A percentile compares a stretch with the other conserved stretches of the same genome.
Evolutionary conservation across 2,888 invertebrate species (phyloP).

Genomic region (Cyclophora albipunctata): DNA sequence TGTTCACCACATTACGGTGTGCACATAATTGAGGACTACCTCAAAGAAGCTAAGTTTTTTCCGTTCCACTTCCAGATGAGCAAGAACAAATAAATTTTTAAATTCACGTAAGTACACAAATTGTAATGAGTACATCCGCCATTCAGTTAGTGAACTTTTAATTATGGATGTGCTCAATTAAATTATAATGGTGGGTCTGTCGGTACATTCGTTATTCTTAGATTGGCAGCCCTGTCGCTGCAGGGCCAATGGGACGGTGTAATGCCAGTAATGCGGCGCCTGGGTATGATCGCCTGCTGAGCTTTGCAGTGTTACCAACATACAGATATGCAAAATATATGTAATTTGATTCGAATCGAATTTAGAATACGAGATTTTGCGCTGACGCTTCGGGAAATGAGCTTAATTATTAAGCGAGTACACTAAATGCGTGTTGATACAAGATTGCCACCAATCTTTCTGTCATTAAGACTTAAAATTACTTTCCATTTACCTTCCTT

Average conservation of each 20-base stretch:
- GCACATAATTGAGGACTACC: too few species aligned
- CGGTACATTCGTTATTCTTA: constrained; percentile 51
- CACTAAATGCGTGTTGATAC: too few species aligned
- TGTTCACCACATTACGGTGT: too few species aligned
- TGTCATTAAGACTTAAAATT: too few species aligned
- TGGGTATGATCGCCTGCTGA: constrained; percentile 62
- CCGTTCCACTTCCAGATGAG: constrained; percentile 10
- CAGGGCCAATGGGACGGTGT: constrained; percentile 62
- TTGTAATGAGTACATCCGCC: constrained; percentile 40
- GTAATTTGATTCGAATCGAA: too few species aligned
- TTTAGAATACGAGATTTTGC: too few species aligned
- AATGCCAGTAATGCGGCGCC: constrained; percentile 62
- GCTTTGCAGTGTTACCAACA: constrained; percentile 46
- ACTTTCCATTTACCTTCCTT: too few species aligned
- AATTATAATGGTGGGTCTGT: constrained; percentile 54
- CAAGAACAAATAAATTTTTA: constrained; percentile 26
- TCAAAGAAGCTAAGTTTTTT: background rate
- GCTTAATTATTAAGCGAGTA: too few species aligned
- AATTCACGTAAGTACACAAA: constrained; percentile 23
- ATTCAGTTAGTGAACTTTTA: constrained; percentile 32
- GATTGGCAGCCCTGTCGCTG: constrained; percentile 67
- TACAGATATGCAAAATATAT: constrained; percentile 8
- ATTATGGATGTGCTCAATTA: constrained; percentile 57
- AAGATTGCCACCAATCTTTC: too few species aligned
- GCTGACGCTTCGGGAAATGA: too few species aligned